Conservation (phyloP, 2,113 vertebrate genomes). For the Thalassoma bifasciatum region DNA sequence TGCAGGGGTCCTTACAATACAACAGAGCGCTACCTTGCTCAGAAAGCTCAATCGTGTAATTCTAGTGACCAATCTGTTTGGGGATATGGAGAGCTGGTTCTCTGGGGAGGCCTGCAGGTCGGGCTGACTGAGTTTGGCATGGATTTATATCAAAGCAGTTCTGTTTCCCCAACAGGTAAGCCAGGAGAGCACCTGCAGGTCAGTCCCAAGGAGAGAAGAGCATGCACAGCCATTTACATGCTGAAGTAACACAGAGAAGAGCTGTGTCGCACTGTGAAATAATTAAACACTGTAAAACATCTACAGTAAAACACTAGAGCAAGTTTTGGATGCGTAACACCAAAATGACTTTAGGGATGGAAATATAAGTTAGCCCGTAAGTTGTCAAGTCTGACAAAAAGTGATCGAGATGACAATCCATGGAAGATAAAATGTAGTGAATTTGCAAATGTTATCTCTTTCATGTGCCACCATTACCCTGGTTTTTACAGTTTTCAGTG, state of each 20-base stretch:
- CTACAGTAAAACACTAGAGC: not conserved
- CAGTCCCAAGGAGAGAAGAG: conserved; percentile 31
- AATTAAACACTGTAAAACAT: not conserved
- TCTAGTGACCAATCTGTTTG: conserved; percentile 77
- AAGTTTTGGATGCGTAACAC: not conserved
- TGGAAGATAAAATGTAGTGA: not conserved
- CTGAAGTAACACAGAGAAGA: conserved; percentile 1
- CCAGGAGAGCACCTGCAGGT: conserved; percentile 32
- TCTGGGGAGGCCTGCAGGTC: conserved; percentile 45
- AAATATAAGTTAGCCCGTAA: no score
- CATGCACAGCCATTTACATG: conserved; percentile 29
- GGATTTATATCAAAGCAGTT: conserved; percentile 30
- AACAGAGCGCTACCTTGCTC: conserved; percentile 49
- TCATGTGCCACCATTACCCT: no score
- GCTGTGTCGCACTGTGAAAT: not conserved
- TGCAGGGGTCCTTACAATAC: conserved; percentile 70
- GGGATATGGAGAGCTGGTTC: conserved; percentile 67
- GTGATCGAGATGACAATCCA: not conserved
- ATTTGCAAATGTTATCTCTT: no score
- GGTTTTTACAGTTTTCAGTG: no score
- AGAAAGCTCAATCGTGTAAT: conserved; percentile 75
- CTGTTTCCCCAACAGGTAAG: conserved; percentile 19
- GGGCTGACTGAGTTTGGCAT: conserved; percentile 34
- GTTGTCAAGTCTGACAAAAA: no score
- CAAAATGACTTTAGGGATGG: no score